Evolutionary conservation across 2,797 vertebrate species (phyloP).

Genomic region (Margarornis squamiger): DNA sequence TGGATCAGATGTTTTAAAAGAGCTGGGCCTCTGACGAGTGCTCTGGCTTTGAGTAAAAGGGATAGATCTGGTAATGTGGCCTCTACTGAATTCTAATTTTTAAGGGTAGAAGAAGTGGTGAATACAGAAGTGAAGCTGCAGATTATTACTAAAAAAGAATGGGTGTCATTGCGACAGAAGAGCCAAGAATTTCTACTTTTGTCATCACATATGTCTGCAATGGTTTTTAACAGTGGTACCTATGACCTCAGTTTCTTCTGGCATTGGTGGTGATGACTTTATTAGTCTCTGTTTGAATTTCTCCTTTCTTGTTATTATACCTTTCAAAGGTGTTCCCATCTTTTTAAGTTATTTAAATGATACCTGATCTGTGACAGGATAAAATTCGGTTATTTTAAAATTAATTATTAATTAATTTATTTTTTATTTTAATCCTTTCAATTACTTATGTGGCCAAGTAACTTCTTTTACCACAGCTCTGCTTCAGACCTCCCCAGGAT

Average conservation of each 20-base stretch:
- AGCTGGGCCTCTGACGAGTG: neutral
- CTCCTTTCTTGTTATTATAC: neutral
- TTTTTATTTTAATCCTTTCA: neutral
- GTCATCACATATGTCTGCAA: neutral
- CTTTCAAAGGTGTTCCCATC: neutral
- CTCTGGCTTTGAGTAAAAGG: rapidly evolving
- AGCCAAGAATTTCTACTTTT: neutral
- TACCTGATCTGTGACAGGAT: neutral
- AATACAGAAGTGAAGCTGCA: neutral
- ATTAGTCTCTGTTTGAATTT: neutral
- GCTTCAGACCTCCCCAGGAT: neutral
- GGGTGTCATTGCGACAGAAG: neutral
- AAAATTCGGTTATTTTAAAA: neutral
- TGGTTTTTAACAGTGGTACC: neutral
- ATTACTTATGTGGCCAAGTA: neutral
- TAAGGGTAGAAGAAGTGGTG: neutral
- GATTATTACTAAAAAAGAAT: neutral
- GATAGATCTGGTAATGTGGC: neutral
- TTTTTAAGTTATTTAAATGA: neutral
- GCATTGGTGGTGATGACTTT: neutral
- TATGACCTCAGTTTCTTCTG: neutral
- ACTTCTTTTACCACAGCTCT: neutral
- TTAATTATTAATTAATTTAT: neutral
- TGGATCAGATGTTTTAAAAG: neutral
- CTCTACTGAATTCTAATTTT: neutral